These are phyloP conservation scores for Champsocephalus esox DNA, from an alignment of 2,797 vertebrate genomes.

Conservation along the genomic window DNA sequence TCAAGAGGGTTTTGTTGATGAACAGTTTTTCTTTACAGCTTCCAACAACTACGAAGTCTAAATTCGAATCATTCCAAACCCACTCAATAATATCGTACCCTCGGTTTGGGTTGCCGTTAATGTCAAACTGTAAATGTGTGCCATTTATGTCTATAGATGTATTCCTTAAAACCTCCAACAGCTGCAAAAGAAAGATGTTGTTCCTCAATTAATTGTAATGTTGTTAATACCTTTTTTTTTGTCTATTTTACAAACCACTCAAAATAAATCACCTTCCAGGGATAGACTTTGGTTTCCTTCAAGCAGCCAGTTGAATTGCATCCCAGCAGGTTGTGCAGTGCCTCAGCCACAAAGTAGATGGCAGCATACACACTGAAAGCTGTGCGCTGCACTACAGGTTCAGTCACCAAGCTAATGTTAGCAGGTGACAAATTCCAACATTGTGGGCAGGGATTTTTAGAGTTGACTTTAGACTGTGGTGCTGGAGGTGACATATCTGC, in stretches of 20 bases:
- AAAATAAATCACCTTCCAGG: conserved; percentile 88
- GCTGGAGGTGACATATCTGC: fast-evolving
- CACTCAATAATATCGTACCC: conserved; percentile 86
- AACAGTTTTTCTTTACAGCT: conserved; percentile 59
- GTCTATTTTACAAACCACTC: background rate
- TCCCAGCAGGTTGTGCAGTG: conserved; percentile 86
- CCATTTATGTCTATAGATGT: conserved; percentile 74
- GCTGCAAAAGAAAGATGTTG: conserved; percentile 74
- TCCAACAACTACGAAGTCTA: conserved; percentile 78
- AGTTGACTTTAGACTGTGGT: background rate
- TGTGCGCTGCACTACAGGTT: conserved; percentile 41
- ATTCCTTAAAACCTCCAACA: conserved; percentile 84
- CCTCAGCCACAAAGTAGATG: conserved; percentile 86
- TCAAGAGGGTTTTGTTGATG: conserved; percentile 66
- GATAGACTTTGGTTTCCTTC: conserved; percentile 68
- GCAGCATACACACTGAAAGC: conserved; percentile 87
- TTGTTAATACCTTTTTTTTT: background rate
- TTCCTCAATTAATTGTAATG: background rate
- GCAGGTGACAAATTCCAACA: conserved; percentile 79
- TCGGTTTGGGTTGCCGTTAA: conserved; percentile 80
- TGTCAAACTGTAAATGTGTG: conserved; percentile 80
- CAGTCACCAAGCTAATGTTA: conserved; percentile 71
- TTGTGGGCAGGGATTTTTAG: conserved; percentile 76
- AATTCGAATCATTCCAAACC: conserved; percentile 72
- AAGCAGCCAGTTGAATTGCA: conserved; percentile 82